Conservation (phyloP, 2,888 invertebrate species). For the Ariolimax columbianus region DNA sequence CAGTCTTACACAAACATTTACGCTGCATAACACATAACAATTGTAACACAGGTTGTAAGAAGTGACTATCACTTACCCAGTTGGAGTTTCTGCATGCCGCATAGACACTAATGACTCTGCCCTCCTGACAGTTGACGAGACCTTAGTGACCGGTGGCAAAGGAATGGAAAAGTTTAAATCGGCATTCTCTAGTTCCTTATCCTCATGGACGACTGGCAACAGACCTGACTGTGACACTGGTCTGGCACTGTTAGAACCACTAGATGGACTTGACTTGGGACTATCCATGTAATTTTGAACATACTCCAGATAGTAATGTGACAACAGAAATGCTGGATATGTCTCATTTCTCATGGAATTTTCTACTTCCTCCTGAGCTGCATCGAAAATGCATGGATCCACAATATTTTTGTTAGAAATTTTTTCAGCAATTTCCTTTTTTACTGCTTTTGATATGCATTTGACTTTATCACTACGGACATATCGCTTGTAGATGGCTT, state of each 20-base stretch:
- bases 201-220: conserved; percentile 90
- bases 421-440: conserved; percentile 84
- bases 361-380: conserved; percentile 90
- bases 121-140: conserved; percentile 39
- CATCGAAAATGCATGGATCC: conserved; percentile 90
- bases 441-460: conserved; percentile 89
- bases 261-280: conserved; percentile 74
- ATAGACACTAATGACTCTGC: conserved; percentile 36
- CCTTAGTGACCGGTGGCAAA: conserved; percentile 53
- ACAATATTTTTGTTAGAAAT: conserved; percentile 79
- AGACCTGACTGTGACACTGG: conserved; percentile 75
- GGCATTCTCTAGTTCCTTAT: conserved; percentile 84
- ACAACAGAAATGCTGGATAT: conserved; percentile 94
- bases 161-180: conserved; percentile 44
- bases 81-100: conserved; percentile 58
- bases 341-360: conserved; percentile 90
- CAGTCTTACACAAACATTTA: too few relatives aligned
- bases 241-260: conserved; percentile 74
- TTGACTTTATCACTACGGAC: conserved; percentile 86
- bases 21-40: background rate
- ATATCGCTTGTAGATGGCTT: conserved; percentile 81
- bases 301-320: conserved; percentile 89
- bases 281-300: conserved; percentile 75
- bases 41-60: background rate
- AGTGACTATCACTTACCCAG: conserved; percentile 58